These are phyloP conservation scores for Brachionus rubens DNA, from an alignment of 1,140 invertebrate genomes.

Conservation along the genomic window DNA sequence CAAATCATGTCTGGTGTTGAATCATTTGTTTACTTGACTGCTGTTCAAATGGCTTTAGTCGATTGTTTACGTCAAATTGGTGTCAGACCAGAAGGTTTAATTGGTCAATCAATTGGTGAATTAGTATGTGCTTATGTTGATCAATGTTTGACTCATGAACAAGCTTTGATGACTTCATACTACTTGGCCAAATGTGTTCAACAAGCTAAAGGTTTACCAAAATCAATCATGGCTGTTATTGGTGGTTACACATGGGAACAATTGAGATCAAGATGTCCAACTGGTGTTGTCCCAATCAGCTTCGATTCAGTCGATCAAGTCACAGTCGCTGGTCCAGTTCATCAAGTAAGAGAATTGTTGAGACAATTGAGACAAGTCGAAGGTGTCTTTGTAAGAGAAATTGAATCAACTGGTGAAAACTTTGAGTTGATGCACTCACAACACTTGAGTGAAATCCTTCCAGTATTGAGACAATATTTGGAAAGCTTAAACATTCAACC, in stretches of 20 bases:
- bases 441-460: not conserved
- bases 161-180: slow-evolving; percentile 85
- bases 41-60: slow-evolving; percentile 85
- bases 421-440: slow-evolving; percentile 87
- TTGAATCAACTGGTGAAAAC: slow-evolving; percentile 68
- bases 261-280: slow-evolving; percentile 69
- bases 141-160: slow-evolving; percentile 83
- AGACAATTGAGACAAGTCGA: slow-evolving; percentile 34
- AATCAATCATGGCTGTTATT: slow-evolving; percentile 78
- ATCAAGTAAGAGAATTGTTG: slow-evolving; percentile 9
- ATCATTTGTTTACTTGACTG: slow-evolving; percentile 85
- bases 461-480: slow-evolving; percentile 21
- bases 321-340: slow-evolving; percentile 78
- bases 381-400: slow-evolving; percentile 16
- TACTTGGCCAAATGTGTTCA: slow-evolving; percentile 81
- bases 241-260: slow-evolving; percentile 79
- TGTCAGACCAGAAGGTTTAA: slow-evolving; percentile 81
- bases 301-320: slow-evolving; percentile 87
- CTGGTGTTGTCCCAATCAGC: slow-evolving; percentile 79
- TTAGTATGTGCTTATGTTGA: slow-evolving; percentile 90
- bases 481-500: slow-evolving; percentile 21
- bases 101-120: slow-evolving; percentile 79
- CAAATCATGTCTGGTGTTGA: slow-evolving; percentile 81
- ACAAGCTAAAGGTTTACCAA: slow-evolving; percentile 68
- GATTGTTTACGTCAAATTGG: slow-evolving; percentile 74